phyloP scores from a whole-genome alignment of 2,888 invertebrate genomes.

The Hydrotaea diabolus region DNA sequence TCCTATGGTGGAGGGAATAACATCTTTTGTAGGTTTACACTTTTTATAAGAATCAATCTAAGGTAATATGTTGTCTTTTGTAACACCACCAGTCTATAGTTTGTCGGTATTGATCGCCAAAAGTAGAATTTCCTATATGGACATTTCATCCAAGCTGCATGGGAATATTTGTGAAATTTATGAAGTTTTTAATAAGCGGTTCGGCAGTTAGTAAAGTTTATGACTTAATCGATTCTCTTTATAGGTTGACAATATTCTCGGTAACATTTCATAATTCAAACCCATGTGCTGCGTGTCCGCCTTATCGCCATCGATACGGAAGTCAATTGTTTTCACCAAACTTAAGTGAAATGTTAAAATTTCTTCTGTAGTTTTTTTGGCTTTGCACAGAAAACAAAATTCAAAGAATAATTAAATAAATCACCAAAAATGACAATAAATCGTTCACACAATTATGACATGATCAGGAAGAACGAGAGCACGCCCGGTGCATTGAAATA shows the following conservation, averaged over 20 bases:
- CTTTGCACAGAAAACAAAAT: constrained; percentile 2
- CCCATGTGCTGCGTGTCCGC: neutral
- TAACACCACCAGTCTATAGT: too few species aligned
- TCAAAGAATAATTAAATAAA: constrained; percentile 71
- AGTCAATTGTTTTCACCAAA: constrained; percentile 60
- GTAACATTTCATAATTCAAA: neutral
- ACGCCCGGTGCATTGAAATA: constrained; percentile 37
- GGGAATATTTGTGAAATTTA: neutral
- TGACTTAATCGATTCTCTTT: neutral
- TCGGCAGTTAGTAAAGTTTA: neutral
- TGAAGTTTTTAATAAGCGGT: neutral
- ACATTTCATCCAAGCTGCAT: too few species aligned
- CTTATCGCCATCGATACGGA: constrained; percentile 42
- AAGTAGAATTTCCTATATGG: neutral
- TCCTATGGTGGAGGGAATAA: too few species aligned
- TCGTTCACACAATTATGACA: constrained; percentile 78
- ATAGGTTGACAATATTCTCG: neutral
- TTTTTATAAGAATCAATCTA: too few species aligned
- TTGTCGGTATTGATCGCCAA: neutral
- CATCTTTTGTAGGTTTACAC: too few species aligned
- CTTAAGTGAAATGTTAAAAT: constrained; percentile 61
- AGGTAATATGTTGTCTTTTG: too few species aligned
- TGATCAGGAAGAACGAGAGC: constrained; percentile 63
- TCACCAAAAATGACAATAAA: constrained; percentile 76
- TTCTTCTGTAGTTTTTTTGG: constrained; percentile 14